These are phyloP conservation scores for Rhinopomastus cyanomelas DNA, from an alignment of 2,113 vertebrate genomes.

Conservation along the genomic window DNA sequence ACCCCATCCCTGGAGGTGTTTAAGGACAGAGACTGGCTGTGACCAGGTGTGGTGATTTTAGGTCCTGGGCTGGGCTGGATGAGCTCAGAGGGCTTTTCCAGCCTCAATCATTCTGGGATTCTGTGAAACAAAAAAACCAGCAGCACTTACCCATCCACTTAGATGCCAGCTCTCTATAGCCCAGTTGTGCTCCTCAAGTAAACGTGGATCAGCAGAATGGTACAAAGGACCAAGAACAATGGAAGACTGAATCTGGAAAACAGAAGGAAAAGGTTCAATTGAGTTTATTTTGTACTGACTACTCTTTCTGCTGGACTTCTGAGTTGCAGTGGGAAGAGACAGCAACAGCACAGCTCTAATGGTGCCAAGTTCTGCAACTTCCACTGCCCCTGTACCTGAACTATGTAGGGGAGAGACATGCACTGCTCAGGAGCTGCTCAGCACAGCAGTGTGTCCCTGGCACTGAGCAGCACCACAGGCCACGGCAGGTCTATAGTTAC, in stretches of 20 bases:
- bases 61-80: too few relatives aligned
- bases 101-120: too few relatives aligned
- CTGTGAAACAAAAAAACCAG: not conserved
- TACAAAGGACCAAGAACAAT: not conserved
- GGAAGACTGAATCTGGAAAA: not conserved
- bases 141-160: not conserved
- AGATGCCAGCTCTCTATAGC: not conserved
- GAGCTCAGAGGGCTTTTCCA: too few relatives aligned
- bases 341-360: not conserved
- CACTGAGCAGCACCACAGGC: accelerated
- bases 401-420: too few relatives aligned
- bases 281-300: not conserved
- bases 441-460: not conserved
- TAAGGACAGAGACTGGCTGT: too few relatives aligned
- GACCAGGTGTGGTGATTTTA: too few relatives aligned
- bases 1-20: too few relatives aligned
- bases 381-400: not conserved
- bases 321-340: not conserved
- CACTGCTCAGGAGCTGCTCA: not conserved
- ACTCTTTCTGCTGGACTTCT: not conserved
- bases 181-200: not conserved
- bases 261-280: not conserved
- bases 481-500: too few relatives aligned
- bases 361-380: not conserved
- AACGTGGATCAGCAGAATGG: not conserved